phyloP scores from a whole-genome alignment of 2,888 invertebrate species.

The Spisula solida region DNA sequence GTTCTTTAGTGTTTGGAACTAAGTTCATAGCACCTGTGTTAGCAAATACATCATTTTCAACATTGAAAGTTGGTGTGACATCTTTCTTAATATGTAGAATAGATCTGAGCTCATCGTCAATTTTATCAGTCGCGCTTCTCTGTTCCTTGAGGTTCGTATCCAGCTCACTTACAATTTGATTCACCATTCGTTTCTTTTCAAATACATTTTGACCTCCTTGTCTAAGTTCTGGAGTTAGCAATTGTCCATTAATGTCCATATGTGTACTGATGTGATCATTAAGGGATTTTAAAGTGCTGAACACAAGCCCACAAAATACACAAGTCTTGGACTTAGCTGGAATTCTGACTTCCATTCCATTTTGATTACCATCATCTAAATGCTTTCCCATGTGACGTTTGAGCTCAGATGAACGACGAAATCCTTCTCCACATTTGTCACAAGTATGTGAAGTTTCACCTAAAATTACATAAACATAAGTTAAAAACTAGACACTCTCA shows the following conservation, averaged over 20 bases:
- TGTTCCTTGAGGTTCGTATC: conserved; percentile 16
- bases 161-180: conserved; percentile 56
- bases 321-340: conserved; percentile 38
- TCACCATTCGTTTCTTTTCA: conserved; percentile 46
- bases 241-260: conserved; percentile 19
- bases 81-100: neutral
- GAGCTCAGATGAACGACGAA: conserved; percentile 63
- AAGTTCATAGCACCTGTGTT: neutral
- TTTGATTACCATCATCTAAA: neutral
- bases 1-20: neutral
- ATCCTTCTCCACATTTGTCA: conserved; percentile 68
- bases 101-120: neutral
- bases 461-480: conserved; percentile 28
- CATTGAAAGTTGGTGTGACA: conserved; percentile 1
- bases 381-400: conserved; percentile 64
- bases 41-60: neutral
- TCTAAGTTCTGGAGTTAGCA: neutral
- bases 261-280: conserved; percentile 56
- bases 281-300: conserved; percentile 49
- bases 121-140: neutral
- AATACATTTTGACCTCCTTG: neutral
- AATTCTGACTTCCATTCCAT: neutral
- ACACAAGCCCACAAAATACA: conserved; percentile 53
- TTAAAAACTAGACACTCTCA: no score
- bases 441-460: conserved; percentile 67